Evolutionary conservation across 2,888 invertebrate species (phyloP).

Genomic region (Odontomyia ornata): DNA sequence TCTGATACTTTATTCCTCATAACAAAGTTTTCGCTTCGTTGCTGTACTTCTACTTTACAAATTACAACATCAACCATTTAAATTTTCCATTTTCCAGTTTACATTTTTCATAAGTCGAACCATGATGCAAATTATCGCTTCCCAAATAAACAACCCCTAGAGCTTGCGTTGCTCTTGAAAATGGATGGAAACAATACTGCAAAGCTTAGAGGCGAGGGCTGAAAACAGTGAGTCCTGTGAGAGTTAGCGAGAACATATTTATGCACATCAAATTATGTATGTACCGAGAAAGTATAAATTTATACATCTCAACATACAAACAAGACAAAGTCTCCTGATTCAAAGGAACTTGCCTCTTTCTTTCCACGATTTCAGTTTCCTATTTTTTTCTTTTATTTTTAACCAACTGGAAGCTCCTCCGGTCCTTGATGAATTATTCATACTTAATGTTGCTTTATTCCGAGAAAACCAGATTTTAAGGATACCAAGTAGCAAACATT

Average conservation of each 20-base stretch:
- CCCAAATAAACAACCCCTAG: neutral
- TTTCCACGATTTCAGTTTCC: neutral
- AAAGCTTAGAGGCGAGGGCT: neutral
- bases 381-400: too few species aligned
- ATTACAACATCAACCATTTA: too few species aligned
- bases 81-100: neutral
- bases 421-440: slow-evolving; percentile 21
- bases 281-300: neutral
- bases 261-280: neutral
- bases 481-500: neutral
- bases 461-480: neutral
- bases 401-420: neutral
- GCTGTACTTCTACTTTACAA: too few species aligned
- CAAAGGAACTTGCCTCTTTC: neutral
- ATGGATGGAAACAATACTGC: slow-evolving; percentile 10
- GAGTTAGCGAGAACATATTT: neutral
- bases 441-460: slow-evolving; percentile 6
- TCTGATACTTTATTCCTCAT: too few species aligned
- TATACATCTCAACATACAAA: neutral
- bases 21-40: too few species aligned
- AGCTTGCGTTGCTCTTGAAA: neutral
- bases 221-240: neutral
- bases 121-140: slow-evolving; percentile 33
- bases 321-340: neutral
- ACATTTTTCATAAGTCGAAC: slow-evolving; percentile 34